Percentiles rank a stretch among this genome's conserved stretches.
phyloP scores from a whole-genome alignment of 2,113 vertebrate genomes.

The Anseranas semipalmata region DNA sequence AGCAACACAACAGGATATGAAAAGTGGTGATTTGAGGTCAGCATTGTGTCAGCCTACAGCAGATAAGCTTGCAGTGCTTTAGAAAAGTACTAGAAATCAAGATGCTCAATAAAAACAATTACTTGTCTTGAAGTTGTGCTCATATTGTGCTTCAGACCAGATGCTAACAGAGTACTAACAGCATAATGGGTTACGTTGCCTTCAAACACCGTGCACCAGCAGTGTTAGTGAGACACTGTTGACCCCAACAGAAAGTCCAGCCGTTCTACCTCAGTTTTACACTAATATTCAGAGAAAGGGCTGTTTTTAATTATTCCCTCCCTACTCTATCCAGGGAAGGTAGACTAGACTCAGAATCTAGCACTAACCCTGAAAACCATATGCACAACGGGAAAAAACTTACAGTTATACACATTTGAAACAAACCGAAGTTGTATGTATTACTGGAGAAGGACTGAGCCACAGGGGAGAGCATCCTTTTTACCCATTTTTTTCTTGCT shows the following conservation, averaged over 20 bases:
- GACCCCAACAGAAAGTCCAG: neutral
- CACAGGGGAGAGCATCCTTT: neutral
- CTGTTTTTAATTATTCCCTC: neutral
- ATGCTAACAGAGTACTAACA: neutral
- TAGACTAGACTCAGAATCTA: neutral
- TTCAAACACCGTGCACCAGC: neutral
- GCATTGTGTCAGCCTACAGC: neutral
- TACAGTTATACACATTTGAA: neutral
- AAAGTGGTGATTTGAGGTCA: neutral
- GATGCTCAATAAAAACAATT: neutral
- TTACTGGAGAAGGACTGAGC: neutral
- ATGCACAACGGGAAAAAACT: neutral
- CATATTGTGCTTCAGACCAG: neutral
- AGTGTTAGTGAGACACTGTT: neutral
- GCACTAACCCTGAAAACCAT: accelerated
- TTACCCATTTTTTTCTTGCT: neutral
- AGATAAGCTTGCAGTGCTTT: neutral
- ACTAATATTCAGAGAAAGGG: neutral
- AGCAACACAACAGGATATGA: neutral
- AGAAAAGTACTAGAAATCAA: neutral
- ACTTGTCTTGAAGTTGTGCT: neutral
- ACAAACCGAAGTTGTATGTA: neutral
- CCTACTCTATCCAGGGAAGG: neutral
- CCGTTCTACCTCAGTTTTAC: neutral
- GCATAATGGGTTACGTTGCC: neutral